These are phyloP conservation scores for Vulpes lagopus DNA, from an alignment of 2,113 vertebrate genomes.

Conservation along the genomic window DNA sequence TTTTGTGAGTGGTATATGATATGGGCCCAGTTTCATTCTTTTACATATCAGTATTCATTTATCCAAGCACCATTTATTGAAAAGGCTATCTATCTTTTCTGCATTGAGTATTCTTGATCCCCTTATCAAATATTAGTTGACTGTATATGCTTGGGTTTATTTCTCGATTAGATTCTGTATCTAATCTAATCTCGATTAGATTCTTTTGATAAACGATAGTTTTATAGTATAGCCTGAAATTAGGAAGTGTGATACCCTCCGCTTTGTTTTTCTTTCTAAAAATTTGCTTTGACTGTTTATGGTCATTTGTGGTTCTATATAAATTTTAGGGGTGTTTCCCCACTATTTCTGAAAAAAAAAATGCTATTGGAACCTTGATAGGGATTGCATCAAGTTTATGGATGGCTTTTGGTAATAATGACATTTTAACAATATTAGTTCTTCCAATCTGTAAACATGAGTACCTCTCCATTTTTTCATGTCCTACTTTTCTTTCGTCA, in stretches of 20 bases:
- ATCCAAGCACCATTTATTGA: too few relatives aligned
- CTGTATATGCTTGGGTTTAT: background rate
- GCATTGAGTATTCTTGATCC: too few relatives aligned
- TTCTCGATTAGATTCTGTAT: background rate
- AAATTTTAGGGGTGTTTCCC: background rate
- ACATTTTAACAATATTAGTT: background rate
- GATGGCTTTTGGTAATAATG: background rate
- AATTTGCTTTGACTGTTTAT: background rate
- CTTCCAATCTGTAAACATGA: background rate
- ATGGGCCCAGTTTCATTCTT: too few relatives aligned
- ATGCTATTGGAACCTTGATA: background rate
- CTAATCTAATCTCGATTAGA: background rate
- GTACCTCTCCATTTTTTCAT: background rate
- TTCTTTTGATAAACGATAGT: background rate
- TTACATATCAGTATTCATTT: too few relatives aligned
- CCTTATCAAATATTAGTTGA: too few relatives aligned
- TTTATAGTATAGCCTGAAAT: background rate
- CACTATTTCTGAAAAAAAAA: background rate
- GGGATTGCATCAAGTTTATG: background rate
- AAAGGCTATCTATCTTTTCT: too few relatives aligned
- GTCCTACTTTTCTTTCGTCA: background rate
- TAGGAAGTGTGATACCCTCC: background rate
- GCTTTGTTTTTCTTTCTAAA: background rate
- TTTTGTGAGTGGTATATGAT: too few relatives aligned
- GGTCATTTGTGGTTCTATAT: background rate